These are phyloP conservation scores for Pseudobourletiella spinata DNA, from an alignment of 1,140 invertebrate genomes.

Conservation along the genomic window DNA sequence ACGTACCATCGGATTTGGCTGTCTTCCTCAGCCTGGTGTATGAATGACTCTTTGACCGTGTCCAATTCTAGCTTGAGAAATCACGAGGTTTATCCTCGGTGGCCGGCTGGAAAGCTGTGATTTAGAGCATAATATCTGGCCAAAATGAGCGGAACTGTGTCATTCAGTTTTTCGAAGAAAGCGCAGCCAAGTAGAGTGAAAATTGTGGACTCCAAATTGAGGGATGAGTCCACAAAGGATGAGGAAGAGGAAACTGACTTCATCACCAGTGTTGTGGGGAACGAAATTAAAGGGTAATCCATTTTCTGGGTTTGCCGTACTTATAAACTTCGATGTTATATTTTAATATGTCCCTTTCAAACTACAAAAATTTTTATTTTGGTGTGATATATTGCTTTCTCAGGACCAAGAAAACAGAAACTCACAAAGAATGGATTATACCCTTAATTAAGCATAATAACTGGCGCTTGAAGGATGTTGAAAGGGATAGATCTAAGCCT, in stretches of 20 bases:
- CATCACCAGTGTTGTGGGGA: conserved; percentile 18
- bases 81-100: too few relatives aligned
- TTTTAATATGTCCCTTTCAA: neutral
- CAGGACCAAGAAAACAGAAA: conserved; percentile 37
- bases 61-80: too few relatives aligned
- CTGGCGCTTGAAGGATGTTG: conserved; percentile 32
- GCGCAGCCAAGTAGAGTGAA: neutral
- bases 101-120: too few relatives aligned
- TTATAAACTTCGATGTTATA: neutral
- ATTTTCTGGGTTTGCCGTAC: neutral
- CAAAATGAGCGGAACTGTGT: conserved; percentile 1
- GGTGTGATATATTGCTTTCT: neutral
- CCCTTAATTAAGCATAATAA: conserved; percentile 43
- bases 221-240: conserved; percentile 14
- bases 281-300: conserved; percentile 31
- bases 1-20: too few relatives aligned
- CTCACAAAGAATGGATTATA: conserved; percentile 42
- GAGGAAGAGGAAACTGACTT: conserved; percentile 28
- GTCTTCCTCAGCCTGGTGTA: too few relatives aligned
- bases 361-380: conserved; percentile 3
- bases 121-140: neutral
- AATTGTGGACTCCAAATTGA: conserved; percentile 25
- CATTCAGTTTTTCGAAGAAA: neutral
- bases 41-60: too few relatives aligned
- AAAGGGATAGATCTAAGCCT: too few relatives aligned